Evolutionary conservation across 1,140 invertebrate species (phyloP), one percentile per base, ranked within the genome.

Genomic region (Orchesella cincta): DNA sequence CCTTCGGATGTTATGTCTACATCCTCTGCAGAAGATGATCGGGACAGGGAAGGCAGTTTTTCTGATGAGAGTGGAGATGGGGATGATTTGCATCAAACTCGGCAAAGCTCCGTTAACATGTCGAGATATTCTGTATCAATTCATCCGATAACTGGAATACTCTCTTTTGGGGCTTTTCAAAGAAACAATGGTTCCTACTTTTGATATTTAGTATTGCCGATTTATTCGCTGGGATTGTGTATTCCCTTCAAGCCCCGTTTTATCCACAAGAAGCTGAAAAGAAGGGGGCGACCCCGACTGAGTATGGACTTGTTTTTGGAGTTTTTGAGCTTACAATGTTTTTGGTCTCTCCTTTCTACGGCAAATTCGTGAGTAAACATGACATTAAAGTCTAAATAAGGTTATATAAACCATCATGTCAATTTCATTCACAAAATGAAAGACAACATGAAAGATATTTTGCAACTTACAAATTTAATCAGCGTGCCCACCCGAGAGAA

Each of bases 301-400:
- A 95, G 82, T 95, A 95, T 87, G 95, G 96, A 1, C 86, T 97
- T 57, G 94, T 98, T 0, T 97, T 97, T 85, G 95, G 95, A 0
- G 88, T 94, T 34, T 98, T 96, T 86, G 94, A 98, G 84, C 86
- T 98, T 20, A 90, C 94, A 0, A 94, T 97, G 29, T 96, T 97
- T 35, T 23, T 79, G 2, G 28, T 35, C 31, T 74, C 34, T 35
- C 77, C 77, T 29, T 8, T 78, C 3, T 31, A 67, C 26, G 75
- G 75, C 28, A 76, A 64, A 51, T 72, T 54, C 36, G 64, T 76
- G 35, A 76, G 64, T 46, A 12, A 34, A 5, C 12, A 31, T 73
- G 2, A 18, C 54, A 23, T 57, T 57, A 14, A 18, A 23, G 3
- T 18, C 54, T 26, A 23, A 26, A 14, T 57, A 23, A 20, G 39